Percentiles rank a stretch among this genome's conserved stretches.
phyloP scores from a whole-genome alignment of 2,888 invertebrate genomes.

The Amitus sp. region DNA sequence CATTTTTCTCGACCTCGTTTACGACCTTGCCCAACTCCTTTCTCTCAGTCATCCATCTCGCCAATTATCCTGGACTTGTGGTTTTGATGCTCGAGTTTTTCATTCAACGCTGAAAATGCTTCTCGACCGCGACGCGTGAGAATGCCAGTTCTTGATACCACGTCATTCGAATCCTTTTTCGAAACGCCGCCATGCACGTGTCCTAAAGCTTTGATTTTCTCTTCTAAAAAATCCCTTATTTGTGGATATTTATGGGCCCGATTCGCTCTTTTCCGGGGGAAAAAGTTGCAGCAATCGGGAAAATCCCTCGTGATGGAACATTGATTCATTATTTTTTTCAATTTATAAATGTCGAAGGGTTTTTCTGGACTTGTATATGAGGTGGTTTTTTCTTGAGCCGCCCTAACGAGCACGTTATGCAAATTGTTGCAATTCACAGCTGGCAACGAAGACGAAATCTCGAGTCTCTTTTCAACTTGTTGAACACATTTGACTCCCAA shows the following conservation, averaged over 20 bases:
- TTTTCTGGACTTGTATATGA: conserved; percentile 28
- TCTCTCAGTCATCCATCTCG: neutral
- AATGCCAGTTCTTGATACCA: conserved; percentile 35
- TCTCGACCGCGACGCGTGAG: conserved; percentile 39
- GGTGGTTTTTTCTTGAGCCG: conserved; percentile 40
- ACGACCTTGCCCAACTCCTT: neutral
- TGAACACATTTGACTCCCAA: conserved; percentile 41
- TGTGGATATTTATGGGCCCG: conserved; percentile 45
- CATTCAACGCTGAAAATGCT: conserved; percentile 38
- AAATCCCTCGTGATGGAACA: conserved; percentile 8
- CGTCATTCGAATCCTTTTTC: conserved; percentile 9
- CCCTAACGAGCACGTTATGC: conserved; percentile 46
- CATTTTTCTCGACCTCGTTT: neutral
- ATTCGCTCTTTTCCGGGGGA: conserved; percentile 23
- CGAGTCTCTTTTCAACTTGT: conserved; percentile 42
- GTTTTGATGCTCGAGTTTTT: conserved; percentile 43
- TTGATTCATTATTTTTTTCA: conserved; percentile 6
- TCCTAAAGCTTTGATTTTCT: neutral
- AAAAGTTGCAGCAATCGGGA: neutral
- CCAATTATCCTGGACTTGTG: neutral
- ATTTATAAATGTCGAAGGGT: conserved; percentile 27
- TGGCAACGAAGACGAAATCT: conserved; percentile 33
- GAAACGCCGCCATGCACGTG: neutral
- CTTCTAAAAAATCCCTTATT: conserved; percentile 46
- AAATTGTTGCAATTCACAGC: conserved; percentile 34